Evolutionary conservation across 2,797 vertebrate species (phyloP).

Genomic region (Molothrus ater): DNA sequence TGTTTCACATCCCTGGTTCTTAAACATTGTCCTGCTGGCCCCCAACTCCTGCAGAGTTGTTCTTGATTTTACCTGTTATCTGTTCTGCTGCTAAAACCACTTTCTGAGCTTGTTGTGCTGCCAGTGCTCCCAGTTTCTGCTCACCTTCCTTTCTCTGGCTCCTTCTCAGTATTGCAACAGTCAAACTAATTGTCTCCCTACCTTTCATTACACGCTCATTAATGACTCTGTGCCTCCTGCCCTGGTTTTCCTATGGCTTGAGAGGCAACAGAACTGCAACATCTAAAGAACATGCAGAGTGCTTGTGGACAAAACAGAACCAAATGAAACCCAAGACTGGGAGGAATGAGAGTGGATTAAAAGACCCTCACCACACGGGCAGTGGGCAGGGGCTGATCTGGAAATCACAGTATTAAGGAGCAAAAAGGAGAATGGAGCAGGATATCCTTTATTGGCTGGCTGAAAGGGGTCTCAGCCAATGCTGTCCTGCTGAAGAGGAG

Average conservation of each 20-base stretch:
- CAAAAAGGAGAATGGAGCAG: neutral
- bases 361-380: fast-evolving
- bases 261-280: neutral
- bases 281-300: neutral
- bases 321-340: neutral
- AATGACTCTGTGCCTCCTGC: neutral
- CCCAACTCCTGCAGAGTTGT: neutral
- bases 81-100: neutral
- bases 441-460: neutral
- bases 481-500: neutral
- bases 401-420: neutral
- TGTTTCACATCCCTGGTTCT: neutral
- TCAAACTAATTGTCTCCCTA: neutral
- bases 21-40: neutral
- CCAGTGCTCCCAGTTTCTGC: neutral
- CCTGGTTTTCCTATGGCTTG: neutral
- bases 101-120: neutral
- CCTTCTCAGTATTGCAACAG: neutral
- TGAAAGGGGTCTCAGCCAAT: neutral
- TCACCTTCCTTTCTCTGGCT: neutral
- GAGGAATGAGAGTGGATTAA: neutral
- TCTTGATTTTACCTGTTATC: neutral
- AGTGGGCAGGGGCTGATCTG: fast-evolving
- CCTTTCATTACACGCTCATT: fast-evolving
- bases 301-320: neutral